phyloP scores from a whole-genome alignment of 2,888 invertebrate species.

The Lamellibrachia columna region DNA sequence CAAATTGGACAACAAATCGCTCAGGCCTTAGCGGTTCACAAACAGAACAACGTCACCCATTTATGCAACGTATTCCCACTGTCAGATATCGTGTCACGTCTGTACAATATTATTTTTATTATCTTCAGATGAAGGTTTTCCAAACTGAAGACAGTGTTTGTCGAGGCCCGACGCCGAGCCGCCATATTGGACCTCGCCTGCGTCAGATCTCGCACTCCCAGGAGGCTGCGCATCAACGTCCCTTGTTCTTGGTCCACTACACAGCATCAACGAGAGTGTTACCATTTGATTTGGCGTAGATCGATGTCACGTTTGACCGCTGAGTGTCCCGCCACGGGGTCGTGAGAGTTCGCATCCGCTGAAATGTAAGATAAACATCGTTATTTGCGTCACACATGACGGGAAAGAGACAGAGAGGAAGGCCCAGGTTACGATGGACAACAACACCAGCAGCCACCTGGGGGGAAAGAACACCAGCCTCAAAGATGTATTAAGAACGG shows the following conservation, averaged over 20 bases:
- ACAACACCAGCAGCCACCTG: too few species aligned
- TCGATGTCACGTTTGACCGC: slow-evolving; percentile 18
- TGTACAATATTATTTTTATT: background rate
- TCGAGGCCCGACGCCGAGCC: background rate
- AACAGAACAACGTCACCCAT: background rate
- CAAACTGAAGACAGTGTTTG: background rate
- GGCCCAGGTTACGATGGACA: too few species aligned
- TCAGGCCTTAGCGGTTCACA: background rate
- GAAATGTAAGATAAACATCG: slow-evolving; percentile 7
- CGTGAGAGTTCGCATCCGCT: slow-evolving; percentile 37
- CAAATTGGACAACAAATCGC: too few species aligned
- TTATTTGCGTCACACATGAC: slow-evolving; percentile 18
- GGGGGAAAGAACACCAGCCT: too few species aligned
- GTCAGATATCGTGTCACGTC: background rate
- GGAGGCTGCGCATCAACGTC: too few species aligned
- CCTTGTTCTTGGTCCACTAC: background rate
- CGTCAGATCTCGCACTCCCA: background rate
- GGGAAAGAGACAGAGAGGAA: too few species aligned
- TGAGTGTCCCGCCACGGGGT: slow-evolving; percentile 41
- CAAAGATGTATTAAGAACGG: too few species aligned
- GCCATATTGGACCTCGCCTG: background rate
- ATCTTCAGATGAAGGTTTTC: background rate
- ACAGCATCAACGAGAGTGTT: background rate
- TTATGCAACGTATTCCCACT: background rate
- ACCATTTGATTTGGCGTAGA: background rate